Evolutionary conservation across 2,797 vertebrate species (phyloP).

Genomic region (Sarcoramphus papa): DNA sequence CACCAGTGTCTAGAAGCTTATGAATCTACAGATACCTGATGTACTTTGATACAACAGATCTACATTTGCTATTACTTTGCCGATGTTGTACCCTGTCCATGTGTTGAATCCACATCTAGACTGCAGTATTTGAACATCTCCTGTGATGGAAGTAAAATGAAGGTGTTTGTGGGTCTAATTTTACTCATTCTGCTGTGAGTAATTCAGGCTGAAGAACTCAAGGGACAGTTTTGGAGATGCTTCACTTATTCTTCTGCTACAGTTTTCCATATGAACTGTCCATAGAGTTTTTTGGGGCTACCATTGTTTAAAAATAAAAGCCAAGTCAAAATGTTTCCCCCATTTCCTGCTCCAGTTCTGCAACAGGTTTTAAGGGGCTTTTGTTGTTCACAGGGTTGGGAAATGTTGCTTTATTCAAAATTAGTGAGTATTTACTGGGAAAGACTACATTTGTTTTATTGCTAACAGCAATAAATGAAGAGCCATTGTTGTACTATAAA

Average conservation of each 20-base stretch:
- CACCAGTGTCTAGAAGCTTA: not conserved
- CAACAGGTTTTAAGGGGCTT: not conserved
- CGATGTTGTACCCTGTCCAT: not conserved
- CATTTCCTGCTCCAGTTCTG: not conserved
- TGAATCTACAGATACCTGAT: not conserved
- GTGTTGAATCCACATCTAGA: not conserved
- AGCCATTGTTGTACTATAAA: not conserved
- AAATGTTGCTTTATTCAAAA: not conserved
- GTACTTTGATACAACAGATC: not conserved
- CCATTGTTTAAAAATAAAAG: not conserved
- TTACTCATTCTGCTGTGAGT: not conserved
- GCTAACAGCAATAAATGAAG: not conserved
- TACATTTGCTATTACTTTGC: too few relatives aligned
- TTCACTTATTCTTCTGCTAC: not conserved
- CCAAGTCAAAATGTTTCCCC: accelerated
- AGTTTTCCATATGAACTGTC: not conserved
- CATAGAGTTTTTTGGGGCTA: not conserved
- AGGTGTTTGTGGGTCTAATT: not conserved
- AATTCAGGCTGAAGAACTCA: not conserved
- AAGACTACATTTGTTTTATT: not conserved
- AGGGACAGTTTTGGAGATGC: not conserved
- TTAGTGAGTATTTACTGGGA: not conserved
- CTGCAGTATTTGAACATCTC: not conserved
- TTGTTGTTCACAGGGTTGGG: not conserved
- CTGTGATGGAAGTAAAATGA: not conserved